These are phyloP conservation scores for Octopus sinensis DNA, from an alignment of 1,140 invertebrate species.

Conservation along the genomic window DNA sequence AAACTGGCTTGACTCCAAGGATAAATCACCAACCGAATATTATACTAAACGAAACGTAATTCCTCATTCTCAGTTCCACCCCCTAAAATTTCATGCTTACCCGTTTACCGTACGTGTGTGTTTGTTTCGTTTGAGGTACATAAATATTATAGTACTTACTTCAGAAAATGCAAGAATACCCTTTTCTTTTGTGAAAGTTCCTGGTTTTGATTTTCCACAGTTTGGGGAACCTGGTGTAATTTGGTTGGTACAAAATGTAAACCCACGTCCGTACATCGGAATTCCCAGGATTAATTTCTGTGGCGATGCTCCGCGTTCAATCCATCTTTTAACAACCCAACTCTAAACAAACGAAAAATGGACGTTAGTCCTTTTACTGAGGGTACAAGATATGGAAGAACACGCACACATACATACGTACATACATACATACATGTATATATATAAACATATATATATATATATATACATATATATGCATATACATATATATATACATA, in stretches of 20 bases:
- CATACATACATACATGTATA: too few relatives aligned
- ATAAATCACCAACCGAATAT: too few relatives aligned
- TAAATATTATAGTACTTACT: constrained; percentile 23
- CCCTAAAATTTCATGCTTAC: too few relatives aligned
- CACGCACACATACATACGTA: too few relatives aligned
- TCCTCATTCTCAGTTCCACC: too few relatives aligned
- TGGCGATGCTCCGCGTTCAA: constrained; percentile 70
- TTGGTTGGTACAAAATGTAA: constrained; percentile 69
- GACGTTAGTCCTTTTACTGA: too few relatives aligned
- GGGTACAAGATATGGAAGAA: too few relatives aligned
- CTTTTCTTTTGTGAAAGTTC: constrained; percentile 36
- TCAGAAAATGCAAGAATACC: constrained; percentile 45
- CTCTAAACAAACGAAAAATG: constrained; percentile 25
- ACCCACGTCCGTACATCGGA: constrained; percentile 86
- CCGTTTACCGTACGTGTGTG: too few relatives aligned
- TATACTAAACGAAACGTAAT: too few relatives aligned
- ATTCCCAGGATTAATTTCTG: constrained; percentile 81
- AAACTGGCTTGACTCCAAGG: too few relatives aligned
- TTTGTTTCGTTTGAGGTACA: too few relatives aligned
- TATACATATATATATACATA: not conserved
- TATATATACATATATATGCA: not conserved
- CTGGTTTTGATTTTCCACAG: constrained; percentile 66
- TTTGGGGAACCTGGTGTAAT: constrained; percentile 66
- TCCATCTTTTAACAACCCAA: constrained; percentile 63
- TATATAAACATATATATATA: too few relatives aligned